phyloP scores from a whole-genome alignment of 30 jellyfish, hydroid and myxozoan genomes.

The Nemopilema nomurai region DNA sequence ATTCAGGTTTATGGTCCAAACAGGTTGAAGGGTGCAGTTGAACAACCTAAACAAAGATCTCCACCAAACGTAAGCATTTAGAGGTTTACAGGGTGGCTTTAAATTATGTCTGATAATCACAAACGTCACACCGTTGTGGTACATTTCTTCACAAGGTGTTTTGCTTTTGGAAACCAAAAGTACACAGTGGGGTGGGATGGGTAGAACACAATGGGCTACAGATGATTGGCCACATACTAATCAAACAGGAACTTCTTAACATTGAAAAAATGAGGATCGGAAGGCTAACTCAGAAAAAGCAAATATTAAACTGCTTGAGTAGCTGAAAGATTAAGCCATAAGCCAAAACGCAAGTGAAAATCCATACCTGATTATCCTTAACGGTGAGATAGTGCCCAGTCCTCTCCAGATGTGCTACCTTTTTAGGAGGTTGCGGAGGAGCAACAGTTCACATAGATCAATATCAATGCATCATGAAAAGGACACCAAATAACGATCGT shows the following conservation, averaged over 20 bases:
- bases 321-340: too few species aligned
- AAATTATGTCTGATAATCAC: background rate
- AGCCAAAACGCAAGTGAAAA: background rate
- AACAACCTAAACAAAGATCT: slow-evolving; percentile 77
- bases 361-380: slow-evolving; percentile 95
- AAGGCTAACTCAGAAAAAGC: too few species aligned
- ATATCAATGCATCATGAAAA: slow-evolving; percentile 73
- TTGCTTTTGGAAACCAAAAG: too few species aligned
- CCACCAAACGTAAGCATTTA: slow-evolving; percentile 37
- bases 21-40: slow-evolving; percentile 99
- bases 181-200: too few species aligned
- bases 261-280: too few species aligned
- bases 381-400: slow-evolving; percentile 97
- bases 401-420: slow-evolving; percentile 99
- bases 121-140: too few species aligned
- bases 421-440: slow-evolving; percentile 73
- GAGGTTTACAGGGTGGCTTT: background rate
- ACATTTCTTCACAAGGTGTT: too few species aligned
- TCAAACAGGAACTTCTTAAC: too few species aligned
- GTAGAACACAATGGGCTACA: too few species aligned
- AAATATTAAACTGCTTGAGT: too few species aligned
- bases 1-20: slow-evolving; percentile 97
- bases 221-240: too few species aligned
- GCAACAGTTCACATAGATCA: slow-evolving; percentile 89
- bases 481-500: slow-evolving; percentile 58